Percentiles rank a stretch among this genome's conserved stretches.
phyloP scores from a whole-genome alignment of 2,888 invertebrate species.

The Lepetodrilus schrolli region DNA sequence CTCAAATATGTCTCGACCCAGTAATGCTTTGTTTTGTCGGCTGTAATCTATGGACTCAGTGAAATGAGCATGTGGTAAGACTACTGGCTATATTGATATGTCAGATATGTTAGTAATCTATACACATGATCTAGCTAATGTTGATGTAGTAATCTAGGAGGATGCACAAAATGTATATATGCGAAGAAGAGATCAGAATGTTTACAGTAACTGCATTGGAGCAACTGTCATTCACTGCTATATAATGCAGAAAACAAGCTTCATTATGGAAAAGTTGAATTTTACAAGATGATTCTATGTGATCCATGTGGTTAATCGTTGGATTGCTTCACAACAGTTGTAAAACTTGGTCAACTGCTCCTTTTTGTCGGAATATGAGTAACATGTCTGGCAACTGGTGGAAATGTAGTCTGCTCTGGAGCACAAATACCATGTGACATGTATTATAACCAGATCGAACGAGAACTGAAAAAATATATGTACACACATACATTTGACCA shows the following conservation, averaged over 20 bases:
- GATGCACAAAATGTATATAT: background rate
- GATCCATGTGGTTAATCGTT: constrained; percentile 2
- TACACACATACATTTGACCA: background rate
- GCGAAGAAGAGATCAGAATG: background rate
- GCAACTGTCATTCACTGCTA: background rate
- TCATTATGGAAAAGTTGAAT: background rate
- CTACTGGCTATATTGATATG: background rate
- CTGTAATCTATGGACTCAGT: too few species aligned
- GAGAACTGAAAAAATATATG: background rate
- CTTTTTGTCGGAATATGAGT: background rate
- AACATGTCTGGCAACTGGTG: background rate
- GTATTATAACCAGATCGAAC: background rate
- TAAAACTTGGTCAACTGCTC: too few species aligned
- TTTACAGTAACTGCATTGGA: background rate
- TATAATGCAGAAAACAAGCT: background rate
- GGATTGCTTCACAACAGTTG: too few species aligned
- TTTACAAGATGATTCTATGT: background rate
- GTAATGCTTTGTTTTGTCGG: too few species aligned
- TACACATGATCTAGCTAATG: background rate
- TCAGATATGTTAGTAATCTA: background rate
- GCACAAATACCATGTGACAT: background rate
- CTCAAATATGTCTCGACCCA: too few species aligned
- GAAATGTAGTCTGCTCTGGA: background rate
- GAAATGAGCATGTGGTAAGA: background rate
- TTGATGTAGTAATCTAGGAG: background rate